Conservation (phyloP, 92 coral and sea anemone species). For the Phenganax stokvisi region DNA sequence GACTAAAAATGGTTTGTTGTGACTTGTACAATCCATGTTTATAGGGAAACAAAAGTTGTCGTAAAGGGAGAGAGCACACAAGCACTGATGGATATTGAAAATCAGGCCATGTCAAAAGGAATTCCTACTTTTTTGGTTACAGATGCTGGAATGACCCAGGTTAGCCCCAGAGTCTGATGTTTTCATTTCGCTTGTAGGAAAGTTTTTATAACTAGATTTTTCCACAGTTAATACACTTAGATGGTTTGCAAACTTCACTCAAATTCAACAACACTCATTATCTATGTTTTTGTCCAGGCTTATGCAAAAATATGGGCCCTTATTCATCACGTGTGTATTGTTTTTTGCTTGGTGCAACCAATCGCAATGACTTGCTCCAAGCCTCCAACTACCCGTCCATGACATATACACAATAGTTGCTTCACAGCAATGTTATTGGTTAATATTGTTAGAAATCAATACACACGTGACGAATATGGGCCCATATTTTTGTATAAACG, state of each 20-base stretch:
- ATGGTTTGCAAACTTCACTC: not conserved
- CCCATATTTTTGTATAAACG: too few relatives aligned
- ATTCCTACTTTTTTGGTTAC: constrained; percentile 69
- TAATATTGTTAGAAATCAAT: too few relatives aligned
- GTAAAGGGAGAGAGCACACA: constrained; percentile 65
- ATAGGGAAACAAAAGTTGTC: constrained; percentile 66
- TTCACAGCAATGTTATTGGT: too few relatives aligned
- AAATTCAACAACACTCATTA: too few relatives aligned
- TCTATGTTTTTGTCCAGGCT: too few relatives aligned
- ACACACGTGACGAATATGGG: too few relatives aligned
- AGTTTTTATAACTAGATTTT: not conserved
- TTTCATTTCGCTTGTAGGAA: not conserved
- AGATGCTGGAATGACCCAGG: constrained; percentile 91
- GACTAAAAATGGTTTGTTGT: not conserved
- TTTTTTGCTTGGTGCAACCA: too few relatives aligned
- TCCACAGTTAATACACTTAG: not conserved
- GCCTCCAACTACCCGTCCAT: too few relatives aligned
- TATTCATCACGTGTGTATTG: too few relatives aligned
- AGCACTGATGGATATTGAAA: constrained; percentile 70
- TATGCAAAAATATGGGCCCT: too few relatives aligned
- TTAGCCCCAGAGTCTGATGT: not conserved
- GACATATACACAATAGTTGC: too few relatives aligned
- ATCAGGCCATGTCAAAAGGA: constrained; percentile 50
- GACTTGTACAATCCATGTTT: not conserved
- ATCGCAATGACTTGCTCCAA: too few relatives aligned